Conservation (phyloP, 2,888 invertebrate genomes). For the Julus scanicus region DNA sequence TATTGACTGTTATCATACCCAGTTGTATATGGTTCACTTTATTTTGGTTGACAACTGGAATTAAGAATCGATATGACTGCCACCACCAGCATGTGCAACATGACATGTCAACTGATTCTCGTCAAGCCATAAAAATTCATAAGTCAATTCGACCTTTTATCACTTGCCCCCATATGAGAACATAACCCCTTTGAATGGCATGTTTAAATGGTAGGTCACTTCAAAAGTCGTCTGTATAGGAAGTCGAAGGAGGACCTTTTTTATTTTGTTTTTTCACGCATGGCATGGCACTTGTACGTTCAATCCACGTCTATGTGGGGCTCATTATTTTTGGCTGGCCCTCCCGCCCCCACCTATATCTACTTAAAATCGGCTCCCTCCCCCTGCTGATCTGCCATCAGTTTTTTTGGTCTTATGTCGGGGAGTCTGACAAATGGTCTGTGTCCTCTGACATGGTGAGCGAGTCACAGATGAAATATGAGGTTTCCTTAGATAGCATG, state of each 20-base stretch:
- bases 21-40: neutral
- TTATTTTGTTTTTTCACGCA: neutral
- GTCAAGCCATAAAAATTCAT: neutral
- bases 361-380: slow-evolving; percentile 28
- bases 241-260: neutral
- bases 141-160: neutral
- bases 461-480: slow-evolving; percentile 49
- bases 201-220: neutral
- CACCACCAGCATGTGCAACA: neutral
- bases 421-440: slow-evolving; percentile 49
- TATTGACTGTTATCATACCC: neutral
- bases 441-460: slow-evolving; percentile 50
- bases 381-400: slow-evolving; percentile 41
- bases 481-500: slow-evolving; percentile 46
- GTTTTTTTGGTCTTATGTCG: slow-evolving; percentile 46
- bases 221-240: neutral
- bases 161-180: neutral
- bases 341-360: slow-evolving; percentile 15
- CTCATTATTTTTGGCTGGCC: slow-evolving; percentile 24
- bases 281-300: neutral
- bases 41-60: neutral
- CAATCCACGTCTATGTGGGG: slow-evolving; percentile 20
- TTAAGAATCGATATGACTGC: neutral
- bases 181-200: neutral
- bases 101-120: neutral